A percentile compares a stretch with the other conserved stretches of the same genome.
Conservation (phyloP, 2,888 invertebrate genomes). For the Lottia scabra region DNA sequence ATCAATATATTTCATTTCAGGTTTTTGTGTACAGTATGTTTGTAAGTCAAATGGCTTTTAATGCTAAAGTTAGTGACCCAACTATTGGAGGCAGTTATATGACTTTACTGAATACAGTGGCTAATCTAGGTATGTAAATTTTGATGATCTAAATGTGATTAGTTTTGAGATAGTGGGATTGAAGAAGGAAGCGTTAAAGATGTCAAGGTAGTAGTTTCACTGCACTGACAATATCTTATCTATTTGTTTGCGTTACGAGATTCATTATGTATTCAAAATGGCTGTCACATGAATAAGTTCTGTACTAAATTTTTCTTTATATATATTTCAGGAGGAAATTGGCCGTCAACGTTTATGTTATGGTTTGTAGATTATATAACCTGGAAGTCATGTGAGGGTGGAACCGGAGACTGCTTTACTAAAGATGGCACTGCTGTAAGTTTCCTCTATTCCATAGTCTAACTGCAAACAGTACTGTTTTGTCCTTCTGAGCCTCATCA, state of each 20-base stretch:
- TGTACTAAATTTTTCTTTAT: no score
- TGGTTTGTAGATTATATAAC: constrained; percentile 93
- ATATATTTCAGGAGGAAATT: constrained; percentile 78
- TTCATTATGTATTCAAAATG: no score
- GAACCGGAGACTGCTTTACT: constrained; percentile 73
- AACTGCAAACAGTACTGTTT: no score
- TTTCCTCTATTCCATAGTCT: constrained; percentile 32
- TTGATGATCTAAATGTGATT: no score
- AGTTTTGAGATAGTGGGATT: no score
- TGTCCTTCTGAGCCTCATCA: no score
- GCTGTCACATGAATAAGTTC: no score
- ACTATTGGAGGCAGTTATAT: constrained; percentile 98
- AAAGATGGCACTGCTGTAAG: constrained; percentile 77
- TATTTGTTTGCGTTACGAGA: no score
- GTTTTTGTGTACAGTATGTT: constrained; percentile 96
- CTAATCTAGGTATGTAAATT: constrained; percentile 89
- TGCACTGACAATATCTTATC: no score
- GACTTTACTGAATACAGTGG: constrained; percentile 96
- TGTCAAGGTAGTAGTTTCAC: no score
- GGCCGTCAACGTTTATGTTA: constrained; percentile 92
- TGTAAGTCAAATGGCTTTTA: constrained; percentile 97
- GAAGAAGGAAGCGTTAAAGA: no score
- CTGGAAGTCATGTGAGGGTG: constrained; percentile 77
- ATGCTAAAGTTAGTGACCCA: constrained; percentile 96
- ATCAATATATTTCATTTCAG: constrained; percentile 72